Evolutionary conservation across 53 echinoderm and acorn worm genomes (phyloP).

Genomic region (Echinarachnius parma): DNA sequence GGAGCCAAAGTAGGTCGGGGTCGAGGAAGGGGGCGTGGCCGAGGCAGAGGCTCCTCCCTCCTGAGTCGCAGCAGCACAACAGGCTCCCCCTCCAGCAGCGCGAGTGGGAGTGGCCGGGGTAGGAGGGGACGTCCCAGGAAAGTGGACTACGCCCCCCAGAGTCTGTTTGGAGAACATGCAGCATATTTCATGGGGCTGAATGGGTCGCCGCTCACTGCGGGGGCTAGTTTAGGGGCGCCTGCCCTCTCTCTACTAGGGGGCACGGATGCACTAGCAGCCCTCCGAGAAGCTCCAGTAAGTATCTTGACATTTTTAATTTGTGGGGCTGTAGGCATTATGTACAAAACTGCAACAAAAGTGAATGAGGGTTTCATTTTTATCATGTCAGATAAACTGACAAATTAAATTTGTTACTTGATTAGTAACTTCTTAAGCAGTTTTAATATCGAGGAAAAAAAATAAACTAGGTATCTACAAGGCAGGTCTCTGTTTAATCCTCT

Average conservation of each 20-base stretch:
- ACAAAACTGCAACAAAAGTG: too few relatives aligned
- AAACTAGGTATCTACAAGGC: too few relatives aligned
- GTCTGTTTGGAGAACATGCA: conserved; percentile 38
- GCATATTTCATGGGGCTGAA: conserved; percentile 43
- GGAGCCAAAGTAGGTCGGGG: conserved; percentile 43
- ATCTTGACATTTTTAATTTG: not conserved
- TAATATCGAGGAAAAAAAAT: too few relatives aligned
- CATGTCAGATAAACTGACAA: too few relatives aligned
- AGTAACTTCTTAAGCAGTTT: too few relatives aligned
- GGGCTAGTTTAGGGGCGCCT: conserved; percentile 6
- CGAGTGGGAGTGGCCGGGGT: conserved; percentile 55
- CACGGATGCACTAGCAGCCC: conserved; percentile 74
- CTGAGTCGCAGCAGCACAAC: conserved; percentile 21
- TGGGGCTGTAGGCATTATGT: not conserved
- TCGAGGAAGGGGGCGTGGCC: conserved; percentile 55
- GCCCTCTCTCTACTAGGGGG: conserved; percentile 33
- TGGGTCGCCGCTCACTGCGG: conserved; percentile 35
- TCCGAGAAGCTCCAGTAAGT: conserved; percentile 83
- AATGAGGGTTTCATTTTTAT: too few relatives aligned
- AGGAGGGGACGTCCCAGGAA: conserved; percentile 65
- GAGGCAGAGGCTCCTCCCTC: conserved; percentile 47
- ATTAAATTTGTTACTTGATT: too few relatives aligned
- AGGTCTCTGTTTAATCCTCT: too few relatives aligned
- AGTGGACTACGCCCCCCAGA: conserved; percentile 45
- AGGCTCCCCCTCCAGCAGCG: conserved; percentile 27